Evolutionary conservation across 64 coral and sea anemone species (phyloP), one percentile per base, ranked within the genome.

Genomic region (Actinia tenebrosa): DNA sequence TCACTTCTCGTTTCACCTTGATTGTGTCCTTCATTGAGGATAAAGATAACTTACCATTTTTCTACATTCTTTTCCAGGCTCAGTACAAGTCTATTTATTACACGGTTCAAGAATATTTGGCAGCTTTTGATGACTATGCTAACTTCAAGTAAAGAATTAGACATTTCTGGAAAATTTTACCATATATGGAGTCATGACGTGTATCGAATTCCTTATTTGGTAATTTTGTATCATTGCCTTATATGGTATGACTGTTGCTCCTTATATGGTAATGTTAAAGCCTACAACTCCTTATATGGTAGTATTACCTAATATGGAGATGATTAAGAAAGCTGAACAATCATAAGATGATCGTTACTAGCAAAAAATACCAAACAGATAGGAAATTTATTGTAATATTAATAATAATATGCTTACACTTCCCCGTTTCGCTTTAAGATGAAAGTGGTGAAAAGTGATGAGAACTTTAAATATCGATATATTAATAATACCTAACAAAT

Each of bases 51-150:
- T 42, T 56, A 27, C n/a, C 13, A 27, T 60, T 17, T 25, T 87
- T 14, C 17, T 20, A 58, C 30, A 1, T 81, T 78, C 17, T 2
- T 60, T 79, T 64, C 7, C 55, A 97, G 94, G 89, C 91, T 17
- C 88, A 97, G 54, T 97, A 97, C 82, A 93, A 83, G 83, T 97
- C 91, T 80, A 90, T 97, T 64, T 91, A 97, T 72, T 97, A 88
- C 58, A 87, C 91, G 46, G 89, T 97, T 16, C 94, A 93, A 22
- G 88, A 97, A 13, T 97, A 97, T 71, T 85, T 97, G 45, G 87
- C 92, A 86, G 94, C 94, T 3, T 97, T 97, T 71, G 94, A 97
- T 45, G 94, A 97, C 86, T 97, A 97, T 53, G 94, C 94, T 5
- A 97, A 97, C 59, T 97, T 97, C 62, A 97, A 97, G 89, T 92